Evolutionary conservation across 2,113 vertebrate species (phyloP).

Genomic region (Mobula birostris): DNA sequence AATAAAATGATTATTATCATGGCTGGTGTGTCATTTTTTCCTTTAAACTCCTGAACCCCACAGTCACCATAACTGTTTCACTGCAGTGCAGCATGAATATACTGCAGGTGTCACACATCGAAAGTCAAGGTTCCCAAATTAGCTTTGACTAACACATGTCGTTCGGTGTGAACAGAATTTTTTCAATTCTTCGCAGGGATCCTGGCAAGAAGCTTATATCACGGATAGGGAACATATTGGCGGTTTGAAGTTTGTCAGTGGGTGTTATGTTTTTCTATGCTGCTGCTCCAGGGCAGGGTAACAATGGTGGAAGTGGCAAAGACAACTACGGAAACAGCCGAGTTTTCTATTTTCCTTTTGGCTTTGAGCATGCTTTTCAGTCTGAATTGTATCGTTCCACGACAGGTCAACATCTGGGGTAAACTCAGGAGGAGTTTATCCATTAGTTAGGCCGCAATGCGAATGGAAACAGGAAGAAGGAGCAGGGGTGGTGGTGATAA

Average conservation of each 20-base stretch:
- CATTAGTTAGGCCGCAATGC: background rate
- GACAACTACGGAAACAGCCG: background rate
- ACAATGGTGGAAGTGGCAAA: conserved; percentile 21
- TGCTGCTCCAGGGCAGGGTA: conserved; percentile 25
- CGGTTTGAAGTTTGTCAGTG: conserved; percentile 33
- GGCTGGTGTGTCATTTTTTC: background rate
- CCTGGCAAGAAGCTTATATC: conserved; percentile 9
- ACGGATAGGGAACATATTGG: conserved; percentile 27
- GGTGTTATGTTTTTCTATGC: background rate
- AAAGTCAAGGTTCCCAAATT: conserved; percentile 32
- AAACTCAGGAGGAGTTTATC: background rate
- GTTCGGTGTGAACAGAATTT: conserved; percentile 28
- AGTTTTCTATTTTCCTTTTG: background rate
- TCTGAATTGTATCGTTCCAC: background rate
- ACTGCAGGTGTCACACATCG: conserved; percentile 27
- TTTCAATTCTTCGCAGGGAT: conserved; percentile 26
- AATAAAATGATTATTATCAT: background rate
- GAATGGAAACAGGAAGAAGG: background rate
- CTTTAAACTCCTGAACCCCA: background rate
- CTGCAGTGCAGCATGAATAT: background rate
- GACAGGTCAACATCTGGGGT: background rate
- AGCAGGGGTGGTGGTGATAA: background rate
- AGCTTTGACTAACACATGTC: conserved; percentile 35
- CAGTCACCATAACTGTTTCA: background rate
- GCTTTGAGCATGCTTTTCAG: background rate